Evolutionary conservation across 2,113 vertebrate species (phyloP).

Genomic region (Chloebia gouldiae): DNA sequence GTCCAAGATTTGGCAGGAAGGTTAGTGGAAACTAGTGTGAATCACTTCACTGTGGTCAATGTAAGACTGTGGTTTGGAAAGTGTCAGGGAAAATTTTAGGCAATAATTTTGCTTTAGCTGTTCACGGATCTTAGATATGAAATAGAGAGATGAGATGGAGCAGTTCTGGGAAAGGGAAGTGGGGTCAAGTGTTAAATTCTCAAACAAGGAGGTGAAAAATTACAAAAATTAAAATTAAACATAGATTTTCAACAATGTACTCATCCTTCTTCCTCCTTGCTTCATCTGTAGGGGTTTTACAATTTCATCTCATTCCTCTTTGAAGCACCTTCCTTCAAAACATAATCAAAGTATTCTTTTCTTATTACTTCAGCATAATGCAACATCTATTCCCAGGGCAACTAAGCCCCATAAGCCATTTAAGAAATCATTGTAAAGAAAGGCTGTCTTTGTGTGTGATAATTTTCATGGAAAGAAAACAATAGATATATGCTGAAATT

Average conservation of each 20-base stretch:
- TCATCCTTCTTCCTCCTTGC: neutral
- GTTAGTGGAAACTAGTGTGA: neutral
- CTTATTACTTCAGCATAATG: neutral
- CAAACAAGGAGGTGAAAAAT: neutral
- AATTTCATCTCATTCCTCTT: neutral
- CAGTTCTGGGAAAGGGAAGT: neutral
- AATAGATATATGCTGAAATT: conserved; percentile 35
- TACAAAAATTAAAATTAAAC: neutral
- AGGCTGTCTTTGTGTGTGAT: neutral
- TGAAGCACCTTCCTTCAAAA: neutral
- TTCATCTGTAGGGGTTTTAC: neutral
- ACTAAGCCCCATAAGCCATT: neutral
- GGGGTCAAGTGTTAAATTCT: neutral
- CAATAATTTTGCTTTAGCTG: neutral
- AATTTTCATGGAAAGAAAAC: conserved; percentile 34
- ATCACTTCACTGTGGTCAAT: neutral
- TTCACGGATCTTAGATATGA: neutral
- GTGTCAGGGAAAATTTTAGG: neutral
- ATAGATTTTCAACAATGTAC: neutral
- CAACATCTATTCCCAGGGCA: neutral
- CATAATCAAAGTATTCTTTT: neutral
- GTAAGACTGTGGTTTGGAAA: neutral
- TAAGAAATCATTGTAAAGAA: neutral
- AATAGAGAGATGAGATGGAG: neutral
- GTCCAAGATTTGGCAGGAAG: neutral